A percentile compares a stretch with the other conserved stretches of the same genome.
Conservation (phyloP, 2,797 vertebrate species). For the Staurois parvus region DNA sequence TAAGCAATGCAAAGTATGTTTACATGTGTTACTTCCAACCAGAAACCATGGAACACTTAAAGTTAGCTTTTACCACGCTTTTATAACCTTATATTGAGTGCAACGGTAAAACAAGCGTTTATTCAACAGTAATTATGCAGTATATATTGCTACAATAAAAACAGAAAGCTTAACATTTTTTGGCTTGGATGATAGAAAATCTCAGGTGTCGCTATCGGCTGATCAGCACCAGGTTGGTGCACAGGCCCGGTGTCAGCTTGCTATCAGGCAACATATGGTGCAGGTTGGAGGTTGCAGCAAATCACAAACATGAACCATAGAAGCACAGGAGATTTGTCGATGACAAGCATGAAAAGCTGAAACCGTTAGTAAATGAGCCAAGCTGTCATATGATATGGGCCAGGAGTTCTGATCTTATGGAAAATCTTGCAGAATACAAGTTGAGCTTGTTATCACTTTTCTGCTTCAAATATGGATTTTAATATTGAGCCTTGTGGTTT, state of each 20-base stretch:
- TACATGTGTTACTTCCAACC: too few relatives aligned
- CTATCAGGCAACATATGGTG: slow-evolving; percentile 30
- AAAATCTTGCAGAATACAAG: neutral
- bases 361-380: slow-evolving; percentile 19
- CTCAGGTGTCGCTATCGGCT: neutral
- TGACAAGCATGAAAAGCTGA: slow-evolving; percentile 17
- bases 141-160: too few relatives aligned
- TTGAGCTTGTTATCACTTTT: neutral
- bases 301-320: neutral
- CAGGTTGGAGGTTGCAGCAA: slow-evolving; percentile 4
- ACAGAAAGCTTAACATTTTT: neutral
- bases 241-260: slow-evolving; percentile 5
- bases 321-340: slow-evolving; percentile 1
- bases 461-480: neutral
- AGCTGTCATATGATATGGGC: slow-evolving; percentile 10
- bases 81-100: too few relatives aligned
- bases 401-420: slow-evolving; percentile 7
- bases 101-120: too few relatives aligned
- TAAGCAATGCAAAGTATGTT: too few relatives aligned
- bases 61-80: too few relatives aligned
- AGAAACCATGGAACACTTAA: too few relatives aligned
- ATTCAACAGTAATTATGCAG: too few relatives aligned
- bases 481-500: neutral
- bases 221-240: neutral
- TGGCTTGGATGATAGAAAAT: neutral